Evolutionary conservation across 2,113 vertebrate species (phyloP), one percentile per base, ranked within the genome.

Genomic region (Fukomys damarensis): DNA sequence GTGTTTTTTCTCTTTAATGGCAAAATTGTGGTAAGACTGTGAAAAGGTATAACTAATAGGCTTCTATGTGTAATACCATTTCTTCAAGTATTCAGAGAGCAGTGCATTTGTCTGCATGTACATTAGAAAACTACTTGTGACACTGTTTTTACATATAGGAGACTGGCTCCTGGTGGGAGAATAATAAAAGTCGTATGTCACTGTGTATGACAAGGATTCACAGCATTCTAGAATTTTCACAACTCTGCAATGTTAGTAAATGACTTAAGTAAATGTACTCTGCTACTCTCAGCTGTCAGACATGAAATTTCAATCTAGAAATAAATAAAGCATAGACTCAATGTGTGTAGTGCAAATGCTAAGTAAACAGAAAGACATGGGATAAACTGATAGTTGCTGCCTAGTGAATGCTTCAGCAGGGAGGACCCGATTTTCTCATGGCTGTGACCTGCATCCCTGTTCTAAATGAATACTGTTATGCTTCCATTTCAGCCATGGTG

Each of bases 31-130:
- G 83, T 82, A 92, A 96, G 98, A 99, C 98, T 98, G 98, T 98
- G 98, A 98, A 98, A 98, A 98, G 96, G 91, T 97, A 98, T 95
- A 98, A 95, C 97, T 97, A 97, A 96, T 82, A 98, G 95, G 91
- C 91, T 91, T 98, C 89, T 97, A 81, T 24, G 97, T 96, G 96
- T 96, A 98, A 98, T 93, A 98, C 97, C 98, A 95, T 98, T 98
- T 98, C 98, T 99, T 99, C 99, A 99, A 99, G 99, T 99, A 98
- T 98, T 98, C 97, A 97, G 97, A 98, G 96, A 97, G 97, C 98
- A 98, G 97, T 98, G 97, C 95, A 76, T 89, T 86, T 95, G 96
- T 85, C 97, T 97, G 98, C 98, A 98, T 96, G 97, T 92, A 20
- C 83, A 95, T 98, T 93, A 98, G 98, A 98, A 98, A 98, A 96